These are phyloP conservation scores for Eucera pruinosa DNA, from an alignment of 2,888 invertebrate genomes.

Conservation along the genomic window DNA sequence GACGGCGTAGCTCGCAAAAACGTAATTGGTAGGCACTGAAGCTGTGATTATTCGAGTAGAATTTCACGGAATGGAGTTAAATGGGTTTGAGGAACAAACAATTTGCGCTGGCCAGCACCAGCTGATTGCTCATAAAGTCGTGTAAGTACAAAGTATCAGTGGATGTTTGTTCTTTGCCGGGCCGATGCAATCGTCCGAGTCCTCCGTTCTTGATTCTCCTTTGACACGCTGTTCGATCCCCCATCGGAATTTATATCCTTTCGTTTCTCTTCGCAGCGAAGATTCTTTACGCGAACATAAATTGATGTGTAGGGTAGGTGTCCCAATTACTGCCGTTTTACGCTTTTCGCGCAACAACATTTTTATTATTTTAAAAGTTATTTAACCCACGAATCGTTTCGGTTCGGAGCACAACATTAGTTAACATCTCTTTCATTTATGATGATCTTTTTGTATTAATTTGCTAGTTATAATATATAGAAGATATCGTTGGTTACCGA, in stretches of 20 bases:
- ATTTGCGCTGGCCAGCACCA: slow-evolving; percentile 74
- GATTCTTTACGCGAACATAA: background rate
- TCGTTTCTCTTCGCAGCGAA: background rate
- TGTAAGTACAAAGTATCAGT: slow-evolving; percentile 75
- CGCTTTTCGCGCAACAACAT: no score
- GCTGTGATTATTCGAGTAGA: slow-evolving; percentile 83
- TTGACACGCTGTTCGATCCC: slow-evolving; percentile 1
- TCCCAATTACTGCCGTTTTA: no score
- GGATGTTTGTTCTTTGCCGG: slow-evolving; percentile 75
- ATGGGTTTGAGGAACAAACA: slow-evolving; percentile 84
- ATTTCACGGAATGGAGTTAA: slow-evolving; percentile 83
- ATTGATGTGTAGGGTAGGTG: no score
- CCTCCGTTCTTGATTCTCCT: slow-evolving; percentile 54
- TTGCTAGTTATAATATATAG: no score
- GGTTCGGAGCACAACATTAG: no score
- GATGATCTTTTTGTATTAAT: no score
- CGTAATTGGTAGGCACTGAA: slow-evolving; percentile 80
- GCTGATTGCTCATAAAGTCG: slow-evolving; percentile 73
- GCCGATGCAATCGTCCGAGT: slow-evolving; percentile 59
- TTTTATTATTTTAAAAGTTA: no score
- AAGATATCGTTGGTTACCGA: no score
- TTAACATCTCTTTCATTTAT: no score
- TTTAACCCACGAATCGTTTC: no score
- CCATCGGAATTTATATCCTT: background rate
- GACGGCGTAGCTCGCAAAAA: slow-evolving; percentile 71